Conservation (phyloP, 2,888 invertebrate genomes). For the Cloeon dipterum region DNA sequence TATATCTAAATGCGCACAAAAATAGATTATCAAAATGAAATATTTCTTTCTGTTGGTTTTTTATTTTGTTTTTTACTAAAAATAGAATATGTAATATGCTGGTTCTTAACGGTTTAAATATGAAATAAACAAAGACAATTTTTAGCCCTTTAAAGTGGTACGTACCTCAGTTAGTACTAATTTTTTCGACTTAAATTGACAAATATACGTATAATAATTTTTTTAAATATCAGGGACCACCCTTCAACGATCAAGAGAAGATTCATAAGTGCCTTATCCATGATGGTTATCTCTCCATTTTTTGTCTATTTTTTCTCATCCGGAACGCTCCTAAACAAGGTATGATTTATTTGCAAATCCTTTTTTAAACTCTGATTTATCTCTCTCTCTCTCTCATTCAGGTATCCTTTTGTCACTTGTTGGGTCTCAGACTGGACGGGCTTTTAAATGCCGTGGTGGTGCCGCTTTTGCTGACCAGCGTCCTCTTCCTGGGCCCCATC, state of each 20-base stretch:
- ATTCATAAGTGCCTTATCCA: slow-evolving; percentile 63
- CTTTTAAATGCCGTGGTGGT: slow-evolving; percentile 44
- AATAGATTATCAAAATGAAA: too few species aligned
- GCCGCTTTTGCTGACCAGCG: slow-evolving; percentile 54
- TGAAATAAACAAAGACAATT: too few species aligned
- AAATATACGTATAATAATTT: too few species aligned
- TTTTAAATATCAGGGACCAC: slow-evolving; percentile 45
- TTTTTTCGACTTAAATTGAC: too few species aligned
- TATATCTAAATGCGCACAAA: too few species aligned
- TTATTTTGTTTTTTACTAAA: too few species aligned
- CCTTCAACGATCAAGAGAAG: slow-evolving; percentile 69
- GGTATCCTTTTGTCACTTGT: slow-evolving; percentile 37
- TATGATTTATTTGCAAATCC: slow-evolving; percentile 12
- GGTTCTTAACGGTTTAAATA: too few species aligned
- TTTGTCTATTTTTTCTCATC: slow-evolving; percentile 50
- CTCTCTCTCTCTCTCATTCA: slow-evolving; percentile 14
- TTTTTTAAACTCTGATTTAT: neutral
- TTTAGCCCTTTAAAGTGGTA: too few species aligned
- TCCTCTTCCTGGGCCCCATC: slow-evolving; percentile 65
- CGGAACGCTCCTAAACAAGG: slow-evolving; percentile 32
- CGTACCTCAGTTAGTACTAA: too few species aligned
- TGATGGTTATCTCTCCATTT: slow-evolving; percentile 57
- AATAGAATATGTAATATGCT: too few species aligned
- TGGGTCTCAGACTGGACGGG: slow-evolving; percentile 56
- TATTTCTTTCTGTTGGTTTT: too few species aligned